Percentiles rank a stretch among this genome's conserved stretches.
Conservation (phyloP, 2,113 vertebrate genomes). For the Dendrocopos noguchii region DNA sequence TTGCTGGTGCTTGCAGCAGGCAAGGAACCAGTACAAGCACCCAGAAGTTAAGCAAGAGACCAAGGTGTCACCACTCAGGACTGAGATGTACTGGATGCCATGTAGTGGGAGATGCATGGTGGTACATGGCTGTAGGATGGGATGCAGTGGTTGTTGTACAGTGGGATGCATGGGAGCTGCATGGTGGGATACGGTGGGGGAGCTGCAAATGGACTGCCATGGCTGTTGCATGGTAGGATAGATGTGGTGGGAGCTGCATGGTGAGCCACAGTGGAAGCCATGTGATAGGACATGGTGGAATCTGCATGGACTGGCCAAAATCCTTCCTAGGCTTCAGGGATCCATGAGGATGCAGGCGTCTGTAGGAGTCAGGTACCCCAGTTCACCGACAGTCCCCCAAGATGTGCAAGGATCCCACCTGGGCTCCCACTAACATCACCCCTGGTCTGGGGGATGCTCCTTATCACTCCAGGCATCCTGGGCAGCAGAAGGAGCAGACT, state of each 20-base stretch:
- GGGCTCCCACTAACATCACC: background rate
- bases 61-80: background rate
- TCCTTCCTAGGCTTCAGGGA: background rate
- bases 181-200: accelerated
- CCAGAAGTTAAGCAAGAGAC: background rate
- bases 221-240: background rate
- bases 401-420: background rate
- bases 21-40: background rate
- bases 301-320: background rate
- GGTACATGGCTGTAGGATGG: accelerated
- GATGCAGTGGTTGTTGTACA: background rate
- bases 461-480: no score
- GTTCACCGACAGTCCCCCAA: background rate
- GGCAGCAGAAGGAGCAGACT: background rate
- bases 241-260: background rate
- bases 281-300: background rate
- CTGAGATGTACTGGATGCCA: background rate
- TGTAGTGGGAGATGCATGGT: accelerated
- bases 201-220: background rate
- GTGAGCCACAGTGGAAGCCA: background rate
- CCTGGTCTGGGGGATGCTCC: background rate
- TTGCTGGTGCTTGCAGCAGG: background rate
- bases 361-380: background rate
- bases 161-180: background rate
- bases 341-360: background rate